A percentile compares a stretch with the other conserved stretches of the same genome.
These are phyloP conservation scores for Neogobius melanostomus DNA, from an alignment of 2,113 vertebrate species.

Conservation along the genomic window DNA sequence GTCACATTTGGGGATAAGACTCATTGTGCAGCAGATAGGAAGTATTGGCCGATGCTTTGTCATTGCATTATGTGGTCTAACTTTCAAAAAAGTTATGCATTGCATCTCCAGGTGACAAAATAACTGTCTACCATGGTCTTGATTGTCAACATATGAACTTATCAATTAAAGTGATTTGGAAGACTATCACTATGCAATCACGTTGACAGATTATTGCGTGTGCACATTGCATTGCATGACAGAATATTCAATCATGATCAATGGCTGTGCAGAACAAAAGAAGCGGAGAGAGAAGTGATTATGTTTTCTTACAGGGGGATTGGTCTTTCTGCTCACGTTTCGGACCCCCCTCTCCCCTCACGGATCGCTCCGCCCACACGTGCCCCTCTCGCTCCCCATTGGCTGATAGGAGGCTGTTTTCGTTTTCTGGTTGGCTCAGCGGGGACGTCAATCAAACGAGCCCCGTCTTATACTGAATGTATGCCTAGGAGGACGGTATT, in stretches of 20 bases:
- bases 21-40: slow-evolving; percentile 6
- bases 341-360: slow-evolving; percentile 20
- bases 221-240: not conserved
- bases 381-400: slow-evolving; percentile 31
- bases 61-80: slow-evolving; percentile 12
- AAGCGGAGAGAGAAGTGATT: slow-evolving; percentile 56
- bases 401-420: slow-evolving; percentile 58
- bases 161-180: slow-evolving; percentile 21
- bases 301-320: slow-evolving; percentile 58
- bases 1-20: slow-evolving; percentile 17
- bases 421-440: slow-evolving; percentile 47
- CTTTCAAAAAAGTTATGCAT: slow-evolving; percentile 5
- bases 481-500: slow-evolving; percentile 56
- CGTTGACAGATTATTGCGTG: slow-evolving; percentile 11
- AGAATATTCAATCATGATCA: slow-evolving; percentile 50
- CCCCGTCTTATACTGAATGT: slow-evolving; percentile 71
- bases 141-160: not conserved
- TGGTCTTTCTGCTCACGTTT: slow-evolving; percentile 62
- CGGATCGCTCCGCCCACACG: slow-evolving; percentile 29
- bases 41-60: slow-evolving; percentile 24
- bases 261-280: slow-evolving; percentile 63
- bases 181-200: not conserved
- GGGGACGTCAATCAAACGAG: slow-evolving; percentile 44
- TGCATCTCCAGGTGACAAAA: not conserved
- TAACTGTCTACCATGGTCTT: slow-evolving; percentile 8